Percentiles rank a stretch among this genome's conserved stretches.
Evolutionary conservation across 2,113 vertebrate species (phyloP).

Genomic region (Calonectris borealis): DNA sequence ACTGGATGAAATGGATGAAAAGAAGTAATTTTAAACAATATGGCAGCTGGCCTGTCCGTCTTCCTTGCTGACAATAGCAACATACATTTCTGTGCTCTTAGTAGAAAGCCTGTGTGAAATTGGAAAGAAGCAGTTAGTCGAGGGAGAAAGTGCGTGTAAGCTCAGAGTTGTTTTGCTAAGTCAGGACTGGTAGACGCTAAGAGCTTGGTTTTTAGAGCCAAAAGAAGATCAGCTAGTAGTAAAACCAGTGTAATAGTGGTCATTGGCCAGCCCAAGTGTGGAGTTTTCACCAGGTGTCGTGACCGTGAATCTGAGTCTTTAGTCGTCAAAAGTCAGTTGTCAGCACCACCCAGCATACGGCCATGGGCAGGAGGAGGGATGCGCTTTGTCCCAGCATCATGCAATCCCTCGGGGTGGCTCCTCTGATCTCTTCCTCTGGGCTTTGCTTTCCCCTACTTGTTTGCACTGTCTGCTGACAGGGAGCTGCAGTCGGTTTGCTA

Average conservation of each 20-base stretch:
- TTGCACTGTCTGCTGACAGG: not conserved
- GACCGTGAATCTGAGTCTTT: not conserved
- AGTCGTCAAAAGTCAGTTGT: not conserved
- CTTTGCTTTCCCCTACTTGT: not conserved
- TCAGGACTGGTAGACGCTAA: not conserved
- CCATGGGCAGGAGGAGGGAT: not conserved
- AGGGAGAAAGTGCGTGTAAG: not conserved
- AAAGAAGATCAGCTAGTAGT: not conserved
- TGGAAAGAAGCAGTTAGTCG: not conserved
- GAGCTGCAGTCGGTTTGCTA: not conserved
- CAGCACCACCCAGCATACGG: not conserved
- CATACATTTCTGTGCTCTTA: not conserved
- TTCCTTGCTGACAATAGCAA: not conserved
- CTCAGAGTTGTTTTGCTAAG: not conserved
- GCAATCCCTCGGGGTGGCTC: accelerated
- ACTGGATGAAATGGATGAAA: not conserved
- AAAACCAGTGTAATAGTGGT: not conserved
- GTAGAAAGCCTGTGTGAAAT: not conserved
- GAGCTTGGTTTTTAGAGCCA: not conserved
- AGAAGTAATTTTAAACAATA: not conserved
- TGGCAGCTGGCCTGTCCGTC: slow-evolving; percentile 22
- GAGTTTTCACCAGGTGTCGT: not conserved
- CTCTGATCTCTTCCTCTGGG: not conserved
- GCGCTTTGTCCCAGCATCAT: not conserved
- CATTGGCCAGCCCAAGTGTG: accelerated